A percentile compares a stretch with the other conserved stretches of the same genome.
Conservation (phyloP, 2,888 invertebrate species). For the Vesta saturnalis region DNA sequence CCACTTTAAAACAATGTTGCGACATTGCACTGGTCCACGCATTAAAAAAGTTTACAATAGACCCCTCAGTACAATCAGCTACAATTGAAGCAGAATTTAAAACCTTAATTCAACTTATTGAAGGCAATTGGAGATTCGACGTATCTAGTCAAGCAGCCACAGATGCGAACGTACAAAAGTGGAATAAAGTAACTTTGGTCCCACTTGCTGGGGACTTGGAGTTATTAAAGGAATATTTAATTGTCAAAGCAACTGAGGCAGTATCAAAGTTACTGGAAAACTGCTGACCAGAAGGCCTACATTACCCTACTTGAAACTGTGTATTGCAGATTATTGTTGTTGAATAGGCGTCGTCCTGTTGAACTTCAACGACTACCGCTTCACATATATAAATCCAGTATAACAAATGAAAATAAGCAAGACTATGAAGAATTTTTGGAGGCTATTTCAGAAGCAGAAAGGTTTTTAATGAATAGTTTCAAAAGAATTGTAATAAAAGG, state of each 20-base stretch:
- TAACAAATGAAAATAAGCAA: not conserved
- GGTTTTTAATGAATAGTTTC: too few species aligned
- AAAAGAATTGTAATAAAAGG: too few species aligned
- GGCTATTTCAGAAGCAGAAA: too few species aligned
- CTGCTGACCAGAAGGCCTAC: too few species aligned
- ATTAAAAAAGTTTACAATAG: too few species aligned
- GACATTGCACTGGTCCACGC: constrained; percentile 19
- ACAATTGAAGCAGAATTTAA: constrained; percentile 1
- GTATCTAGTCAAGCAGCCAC: not conserved
- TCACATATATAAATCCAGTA: not conserved
- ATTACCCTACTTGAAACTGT: too few species aligned
- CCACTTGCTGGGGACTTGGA: not conserved
- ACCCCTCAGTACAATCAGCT: too few species aligned
- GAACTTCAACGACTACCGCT: constrained; percentile 5
- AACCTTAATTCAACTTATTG: not conserved
- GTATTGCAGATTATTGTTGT: not conserved
- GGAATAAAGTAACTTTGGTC: constrained; percentile 1
- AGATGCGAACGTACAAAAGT: not conserved
- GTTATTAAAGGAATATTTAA: not conserved
- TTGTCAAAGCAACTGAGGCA: too few species aligned
- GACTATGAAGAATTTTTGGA: not conserved
- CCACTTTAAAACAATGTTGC: constrained; percentile 29
- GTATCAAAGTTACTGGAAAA: too few species aligned
- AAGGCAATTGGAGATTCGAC: too few species aligned
- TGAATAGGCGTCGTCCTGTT: not conserved